Conservation (phyloP, 1,140 invertebrate genomes). For the Papilio machaon region DNA sequence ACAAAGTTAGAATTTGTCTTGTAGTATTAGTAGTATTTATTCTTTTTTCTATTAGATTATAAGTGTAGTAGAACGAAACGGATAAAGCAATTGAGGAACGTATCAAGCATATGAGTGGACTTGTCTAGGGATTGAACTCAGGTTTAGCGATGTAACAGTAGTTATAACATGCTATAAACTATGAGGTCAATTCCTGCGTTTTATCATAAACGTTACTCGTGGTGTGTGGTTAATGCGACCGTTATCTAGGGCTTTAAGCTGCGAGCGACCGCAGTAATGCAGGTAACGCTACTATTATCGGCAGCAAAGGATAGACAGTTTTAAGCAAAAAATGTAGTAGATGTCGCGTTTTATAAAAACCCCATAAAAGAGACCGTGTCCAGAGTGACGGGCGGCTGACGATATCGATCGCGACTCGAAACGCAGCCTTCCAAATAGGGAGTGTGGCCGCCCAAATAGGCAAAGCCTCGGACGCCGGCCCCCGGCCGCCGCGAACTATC, state of each 20-base stretch:
- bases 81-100: not conserved
- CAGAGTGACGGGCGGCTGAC: constrained; percentile 63
- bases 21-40: not conserved
- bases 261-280: not conserved
- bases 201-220: constrained; percentile 25
- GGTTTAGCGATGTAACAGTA: not conserved
- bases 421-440: constrained; percentile 80
- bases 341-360: constrained; percentile 49
- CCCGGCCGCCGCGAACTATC: constrained; percentile 59
- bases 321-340: constrained; percentile 28
- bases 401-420: constrained; percentile 75
- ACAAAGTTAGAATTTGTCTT: no score
- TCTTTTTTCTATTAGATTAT: not conserved
- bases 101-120: no score
- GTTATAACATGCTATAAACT: not conserved
- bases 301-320: constrained; percentile 23
- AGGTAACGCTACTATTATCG: not conserved
- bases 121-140: not conserved
- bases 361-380: constrained; percentile 60
- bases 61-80: not conserved
- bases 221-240: not conserved
- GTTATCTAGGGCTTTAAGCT: constrained; percentile 7
- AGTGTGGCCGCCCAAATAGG: constrained; percentile 74
- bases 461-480: constrained; percentile 56
- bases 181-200: constrained; percentile 11